Base-by-base conservation (phyloP, 2,888 invertebrate genomes). In the Oxycera nigricornis region DNA sequence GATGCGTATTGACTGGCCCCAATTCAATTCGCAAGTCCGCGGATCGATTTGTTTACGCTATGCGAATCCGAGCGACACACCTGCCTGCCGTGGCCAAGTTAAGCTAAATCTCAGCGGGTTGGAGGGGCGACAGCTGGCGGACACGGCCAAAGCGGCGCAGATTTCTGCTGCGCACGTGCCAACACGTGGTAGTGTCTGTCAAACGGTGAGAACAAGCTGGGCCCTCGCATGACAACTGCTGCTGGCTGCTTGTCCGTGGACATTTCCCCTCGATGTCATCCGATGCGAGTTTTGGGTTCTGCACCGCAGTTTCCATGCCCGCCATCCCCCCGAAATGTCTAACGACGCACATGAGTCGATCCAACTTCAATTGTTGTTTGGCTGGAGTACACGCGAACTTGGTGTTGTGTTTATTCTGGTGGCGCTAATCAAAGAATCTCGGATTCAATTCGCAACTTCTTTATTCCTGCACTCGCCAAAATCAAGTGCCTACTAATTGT, bases 241-340 rank as follows among this genome's bases (percentile, higher is more conserved):
- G 17, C 1, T 22, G 7, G 11, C 52, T 17, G 9, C 22, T 24
- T 55, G 7, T 55, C 24, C 20, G 24, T 55, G 9, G 52, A 55
- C 52, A 50, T 50, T 68, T 70, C 70, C 70, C 70, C 70, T 70
- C 30, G 70, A 55, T 55, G 70, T 70, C 70, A 70, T 70, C 9
- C 70, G 70, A 70, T 70, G 11, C 14, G 31, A n/a, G 30, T 6
- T 35, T 28, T 68, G 67, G 46, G 50, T 26, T 11, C n/a, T n/a
- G n/a, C n/a, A 14, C 28, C 17, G 50, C n/a, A 14, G 46, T 46
- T 2, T 3, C 6, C 14, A 17, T 14, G 14, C 2, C 46, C 46
- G n/a, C 11, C 14, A 3, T 46, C 11, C 46, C 46, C 46, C 46
- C 11, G 35, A 35, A 35, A 46, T 11, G 17, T 46, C 14, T n/a